A percentile compares a stretch with the other conserved stretches of the same genome.
These are phyloP conservation scores for Entomobrya multifasciata DNA, from an alignment of 2,888 invertebrate genomes.

Conservation along the genomic window DNA sequence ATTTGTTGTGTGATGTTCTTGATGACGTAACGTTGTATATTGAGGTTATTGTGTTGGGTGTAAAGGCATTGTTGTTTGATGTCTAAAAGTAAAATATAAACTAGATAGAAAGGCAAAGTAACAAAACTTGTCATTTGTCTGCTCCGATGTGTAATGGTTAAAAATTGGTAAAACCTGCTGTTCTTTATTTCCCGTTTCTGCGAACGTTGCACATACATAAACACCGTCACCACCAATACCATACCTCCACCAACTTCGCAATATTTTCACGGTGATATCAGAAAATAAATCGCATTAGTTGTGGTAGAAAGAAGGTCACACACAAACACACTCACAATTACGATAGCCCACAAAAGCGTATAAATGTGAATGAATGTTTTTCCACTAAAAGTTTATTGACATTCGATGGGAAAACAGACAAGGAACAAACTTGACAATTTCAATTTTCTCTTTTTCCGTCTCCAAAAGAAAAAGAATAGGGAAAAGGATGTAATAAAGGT, in stretches of 20 bases:
- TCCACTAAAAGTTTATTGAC: not conserved
- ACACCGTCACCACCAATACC: too few species aligned
- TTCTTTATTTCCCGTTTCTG: not conserved
- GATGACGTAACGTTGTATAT: too few species aligned
- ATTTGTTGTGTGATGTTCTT: too few species aligned
- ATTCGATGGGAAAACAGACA: not conserved
- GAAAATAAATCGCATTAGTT: not conserved
- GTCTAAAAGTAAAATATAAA: too few species aligned
- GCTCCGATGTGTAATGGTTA: too few species aligned
- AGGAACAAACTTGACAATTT: not conserved
- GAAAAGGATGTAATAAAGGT: not conserved
- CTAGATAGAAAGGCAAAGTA: too few species aligned
- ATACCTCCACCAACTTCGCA: not conserved
- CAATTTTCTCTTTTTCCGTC: not conserved
- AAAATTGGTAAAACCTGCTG: not conserved
- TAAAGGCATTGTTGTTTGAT: too few species aligned
- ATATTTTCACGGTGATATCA: not conserved
- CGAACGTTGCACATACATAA: too few species aligned
- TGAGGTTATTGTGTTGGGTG: too few species aligned
- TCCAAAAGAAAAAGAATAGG: not conserved
- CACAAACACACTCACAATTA: not conserved
- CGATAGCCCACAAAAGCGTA: not conserved
- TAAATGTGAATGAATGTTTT: not conserved
- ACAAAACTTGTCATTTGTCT: too few species aligned
- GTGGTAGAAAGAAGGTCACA: slow-evolving; percentile 5